Conservation (phyloP, 2,888 invertebrate species). For the Eupeodes latifasciatus region DNA sequence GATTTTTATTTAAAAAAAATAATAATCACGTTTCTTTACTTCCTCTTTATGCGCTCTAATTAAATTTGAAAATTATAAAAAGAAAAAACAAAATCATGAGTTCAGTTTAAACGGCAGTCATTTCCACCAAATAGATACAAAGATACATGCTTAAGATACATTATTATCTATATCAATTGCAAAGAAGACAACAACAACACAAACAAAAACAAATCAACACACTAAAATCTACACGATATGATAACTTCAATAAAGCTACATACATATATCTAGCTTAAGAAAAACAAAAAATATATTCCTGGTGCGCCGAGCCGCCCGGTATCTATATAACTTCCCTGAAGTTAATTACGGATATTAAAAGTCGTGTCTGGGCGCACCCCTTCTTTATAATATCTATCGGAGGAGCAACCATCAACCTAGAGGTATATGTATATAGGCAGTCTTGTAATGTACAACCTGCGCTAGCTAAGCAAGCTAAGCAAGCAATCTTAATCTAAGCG, state of each 20-base stretch:
- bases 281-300: neutral
- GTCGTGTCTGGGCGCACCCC: slow-evolving; percentile 72
- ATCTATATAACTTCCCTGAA: slow-evolving; percentile 51
- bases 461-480: neutral
- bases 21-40: slow-evolving; percentile 62
- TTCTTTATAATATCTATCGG: neutral
- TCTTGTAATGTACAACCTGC: neutral
- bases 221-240: slow-evolving; percentile 58
- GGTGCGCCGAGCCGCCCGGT: neutral
- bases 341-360: slow-evolving; percentile 74
- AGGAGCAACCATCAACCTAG: neutral
- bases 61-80: slow-evolving; percentile 28
- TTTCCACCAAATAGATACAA: slow-evolving; percentile 48
- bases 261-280: neutral
- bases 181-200: neutral
- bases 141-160: slow-evolving; percentile 49
- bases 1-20: slow-evolving; percentile 19
- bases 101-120: slow-evolving; percentile 39
- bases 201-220: neutral
- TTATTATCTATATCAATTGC: slow-evolving; percentile 58
- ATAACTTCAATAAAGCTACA: slow-evolving; percentile 53
- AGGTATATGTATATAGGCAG: neutral
- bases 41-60: slow-evolving; percentile 70
- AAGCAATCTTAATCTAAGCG: slow-evolving; percentile 60
- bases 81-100: slow-evolving; percentile 25